phyloP scores from a whole-genome alignment of 2,797 vertebrate species.

The Ceryle rudis region DNA sequence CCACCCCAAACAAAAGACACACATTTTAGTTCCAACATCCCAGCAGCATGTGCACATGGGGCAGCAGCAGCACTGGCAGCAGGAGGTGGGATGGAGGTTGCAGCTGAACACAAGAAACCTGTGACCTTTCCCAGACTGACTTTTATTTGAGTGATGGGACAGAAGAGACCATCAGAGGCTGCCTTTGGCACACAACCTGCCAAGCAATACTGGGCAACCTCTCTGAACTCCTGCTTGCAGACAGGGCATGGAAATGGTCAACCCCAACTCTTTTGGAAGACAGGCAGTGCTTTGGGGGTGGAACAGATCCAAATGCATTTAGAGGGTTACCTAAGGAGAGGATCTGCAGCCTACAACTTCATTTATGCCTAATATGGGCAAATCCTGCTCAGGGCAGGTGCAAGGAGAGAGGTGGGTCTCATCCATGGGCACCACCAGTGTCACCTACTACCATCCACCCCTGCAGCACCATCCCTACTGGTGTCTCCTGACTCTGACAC shows the following conservation, averaged over 20 bases:
- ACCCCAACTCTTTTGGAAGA: not conserved
- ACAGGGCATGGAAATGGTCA: too few relatives aligned
- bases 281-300: not conserved
- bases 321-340: not conserved
- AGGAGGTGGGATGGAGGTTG: not conserved
- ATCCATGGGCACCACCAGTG: not conserved
- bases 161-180: not conserved
- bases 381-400: not conserved
- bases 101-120: not conserved
- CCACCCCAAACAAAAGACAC: not conserved
- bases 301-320: not conserved
- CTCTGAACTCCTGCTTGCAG: not conserved
- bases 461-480: not conserved
- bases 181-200: not conserved
- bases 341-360: not conserved
- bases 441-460: not conserved
- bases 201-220: not conserved
- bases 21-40: not conserved
- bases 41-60: rapidly evolving
- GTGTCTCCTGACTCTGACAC: not conserved
- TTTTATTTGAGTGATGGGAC: rapidly evolving
- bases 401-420: not conserved
- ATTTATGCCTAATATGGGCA: not conserved
- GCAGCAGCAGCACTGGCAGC: rapidly evolving
- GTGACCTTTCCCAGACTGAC: not conserved